Evolutionary conservation across 2,113 vertebrate genomes (phyloP).

Genomic region (Epinephelus cyanopodus): DNA sequence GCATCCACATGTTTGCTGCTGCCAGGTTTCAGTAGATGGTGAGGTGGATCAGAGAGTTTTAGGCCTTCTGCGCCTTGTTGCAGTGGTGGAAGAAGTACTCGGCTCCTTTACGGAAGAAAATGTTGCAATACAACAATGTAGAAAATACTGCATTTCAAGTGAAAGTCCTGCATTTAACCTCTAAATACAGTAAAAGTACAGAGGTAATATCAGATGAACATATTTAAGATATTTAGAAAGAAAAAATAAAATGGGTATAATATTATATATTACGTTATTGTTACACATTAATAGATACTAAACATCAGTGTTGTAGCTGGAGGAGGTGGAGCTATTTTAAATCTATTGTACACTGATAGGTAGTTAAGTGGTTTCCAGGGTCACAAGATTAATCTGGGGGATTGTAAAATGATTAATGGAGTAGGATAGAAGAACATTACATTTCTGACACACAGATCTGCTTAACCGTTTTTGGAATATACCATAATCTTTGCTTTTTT

Average conservation of each 20-base stretch:
- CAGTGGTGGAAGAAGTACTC: slow-evolving; percentile 8
- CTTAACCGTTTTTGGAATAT: too few relatives aligned
- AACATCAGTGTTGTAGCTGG: background rate
- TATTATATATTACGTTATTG: background rate
- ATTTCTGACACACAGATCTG: background rate
- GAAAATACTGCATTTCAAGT: background rate
- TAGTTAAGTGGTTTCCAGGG: background rate
- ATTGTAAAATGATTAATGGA: background rate
- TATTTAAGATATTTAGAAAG: background rate
- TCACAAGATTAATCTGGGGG: background rate
- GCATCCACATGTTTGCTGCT: slow-evolving; percentile 37
- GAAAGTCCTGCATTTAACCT: background rate
- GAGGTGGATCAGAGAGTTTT: slow-evolving; percentile 49
- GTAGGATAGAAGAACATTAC: background rate
- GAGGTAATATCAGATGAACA: background rate
- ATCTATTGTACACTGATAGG: background rate
- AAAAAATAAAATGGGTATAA: background rate
- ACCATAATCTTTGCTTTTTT: too few relatives aligned
- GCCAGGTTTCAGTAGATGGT: slow-evolving; percentile 47
- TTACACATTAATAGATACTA: background rate
- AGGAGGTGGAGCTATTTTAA: background rate
- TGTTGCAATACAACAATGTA: background rate
- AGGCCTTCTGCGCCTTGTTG: background rate
- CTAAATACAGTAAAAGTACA: background rate
- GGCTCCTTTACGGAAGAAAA: background rate